Evolutionary conservation across 2,888 invertebrate species (phyloP).

Genomic region (Mamestra brassicae): DNA sequence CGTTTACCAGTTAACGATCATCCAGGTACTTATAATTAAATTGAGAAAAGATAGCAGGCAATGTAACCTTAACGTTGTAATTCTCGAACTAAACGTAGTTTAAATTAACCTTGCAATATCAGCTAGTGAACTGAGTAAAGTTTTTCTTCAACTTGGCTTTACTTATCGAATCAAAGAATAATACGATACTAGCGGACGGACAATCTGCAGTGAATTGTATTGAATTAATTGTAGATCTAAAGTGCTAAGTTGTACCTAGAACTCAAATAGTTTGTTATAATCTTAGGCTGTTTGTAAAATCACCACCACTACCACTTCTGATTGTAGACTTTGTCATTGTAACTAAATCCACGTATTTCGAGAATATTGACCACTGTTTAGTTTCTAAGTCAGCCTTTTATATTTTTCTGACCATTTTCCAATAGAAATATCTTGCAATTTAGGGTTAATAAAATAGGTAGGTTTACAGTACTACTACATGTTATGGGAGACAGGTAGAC

Average conservation of each 20-base stretch:
- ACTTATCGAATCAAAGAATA: conserved; percentile 51
- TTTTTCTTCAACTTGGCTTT: conserved; percentile 38
- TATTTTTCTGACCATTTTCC: too few species aligned
- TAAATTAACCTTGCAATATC: conserved; percentile 32
- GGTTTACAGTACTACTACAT: too few species aligned
- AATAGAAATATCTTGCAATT: too few species aligned
- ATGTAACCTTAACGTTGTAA: neutral
- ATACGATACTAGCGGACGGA: conserved; percentile 3
- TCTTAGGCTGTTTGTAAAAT: neutral
- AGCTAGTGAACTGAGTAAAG: neutral
- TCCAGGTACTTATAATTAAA: too few species aligned
- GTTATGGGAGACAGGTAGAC: too few species aligned
- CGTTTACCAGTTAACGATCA: too few species aligned
- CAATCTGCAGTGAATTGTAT: neutral
- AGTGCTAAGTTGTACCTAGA: neutral
- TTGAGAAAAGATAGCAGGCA: too few species aligned
- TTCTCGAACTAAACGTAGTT: conserved; percentile 16
- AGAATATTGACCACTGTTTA: too few species aligned
- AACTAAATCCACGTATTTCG: neutral
- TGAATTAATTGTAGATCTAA: too few species aligned
- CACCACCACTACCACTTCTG: neutral
- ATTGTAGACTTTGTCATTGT: neutral
- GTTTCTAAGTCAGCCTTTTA: too few species aligned
- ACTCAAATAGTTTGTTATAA: too few species aligned
- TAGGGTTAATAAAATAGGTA: too few species aligned